A percentile compares a stretch with the other conserved stretches of the same genome.
phyloP scores from a whole-genome alignment of 2,797 vertebrate species.

The Buphagus erythrorhynchus region DNA sequence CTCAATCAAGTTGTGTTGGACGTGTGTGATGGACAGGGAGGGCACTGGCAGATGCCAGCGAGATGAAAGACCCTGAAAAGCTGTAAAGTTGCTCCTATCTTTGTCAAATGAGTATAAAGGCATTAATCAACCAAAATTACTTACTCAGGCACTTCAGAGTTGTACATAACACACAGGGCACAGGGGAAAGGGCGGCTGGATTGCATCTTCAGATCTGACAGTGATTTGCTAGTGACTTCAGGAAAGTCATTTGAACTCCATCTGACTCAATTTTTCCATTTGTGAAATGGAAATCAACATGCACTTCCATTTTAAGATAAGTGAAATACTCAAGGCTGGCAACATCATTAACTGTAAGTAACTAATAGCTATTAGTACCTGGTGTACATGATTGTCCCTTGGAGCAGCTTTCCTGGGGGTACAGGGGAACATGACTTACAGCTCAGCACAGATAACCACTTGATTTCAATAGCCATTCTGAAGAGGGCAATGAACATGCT shows the following conservation, averaged over 20 bases:
- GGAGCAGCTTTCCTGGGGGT: background rate
- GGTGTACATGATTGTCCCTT: background rate
- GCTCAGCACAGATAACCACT: slow-evolving; percentile 40
- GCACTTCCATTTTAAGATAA: slow-evolving; percentile 49
- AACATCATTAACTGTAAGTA: slow-evolving; percentile 40
- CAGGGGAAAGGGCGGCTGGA: background rate
- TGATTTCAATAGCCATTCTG: background rate
- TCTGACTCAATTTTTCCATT: slow-evolving; percentile 61
- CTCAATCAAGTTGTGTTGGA: background rate
- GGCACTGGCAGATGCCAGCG: background rate
- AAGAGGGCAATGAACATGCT: slow-evolving; percentile 3
- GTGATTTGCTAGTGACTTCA: slow-evolving; percentile 37
- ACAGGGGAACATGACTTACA: background rate
- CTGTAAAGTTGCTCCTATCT: background rate
- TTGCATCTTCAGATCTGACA: slow-evolving; percentile 21
- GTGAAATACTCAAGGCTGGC: slow-evolving; percentile 34
- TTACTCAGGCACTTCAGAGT: background rate
- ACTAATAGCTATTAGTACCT: slow-evolving; percentile 51
- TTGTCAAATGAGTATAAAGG: background rate
- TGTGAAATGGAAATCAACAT: slow-evolving; percentile 56
- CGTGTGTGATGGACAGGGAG: background rate
- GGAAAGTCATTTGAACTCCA: slow-evolving; percentile 38
- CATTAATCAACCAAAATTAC: background rate
- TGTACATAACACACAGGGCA: background rate
- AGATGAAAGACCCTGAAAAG: background rate